These are phyloP conservation scores for Conops quadrifasciatus DNA, from an alignment of 2,888 invertebrate genomes.

Conservation along the genomic window DNA sequence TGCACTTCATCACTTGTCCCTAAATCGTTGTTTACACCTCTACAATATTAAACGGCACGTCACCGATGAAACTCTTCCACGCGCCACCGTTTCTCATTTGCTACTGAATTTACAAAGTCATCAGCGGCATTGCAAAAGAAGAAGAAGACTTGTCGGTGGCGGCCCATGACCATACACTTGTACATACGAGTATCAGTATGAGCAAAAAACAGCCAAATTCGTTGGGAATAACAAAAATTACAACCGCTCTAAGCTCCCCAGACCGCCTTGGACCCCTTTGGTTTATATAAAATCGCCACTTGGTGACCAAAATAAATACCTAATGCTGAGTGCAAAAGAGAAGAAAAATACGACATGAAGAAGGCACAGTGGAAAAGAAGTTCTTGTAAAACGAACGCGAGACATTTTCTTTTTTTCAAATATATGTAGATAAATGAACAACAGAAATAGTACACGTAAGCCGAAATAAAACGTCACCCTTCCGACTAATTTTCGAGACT, in stretches of 20 bases:
- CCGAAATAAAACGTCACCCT: constrained; percentile 12
- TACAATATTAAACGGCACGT: constrained; percentile 4
- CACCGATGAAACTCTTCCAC: constrained; percentile 3
- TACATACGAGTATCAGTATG: background rate
- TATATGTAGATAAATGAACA: background rate
- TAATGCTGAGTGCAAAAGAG: background rate
- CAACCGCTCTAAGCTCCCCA: background rate
- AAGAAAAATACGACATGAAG: background rate
- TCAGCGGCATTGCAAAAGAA: constrained; percentile 6
- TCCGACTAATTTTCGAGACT: background rate
- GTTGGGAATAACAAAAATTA: constrained; percentile 6
- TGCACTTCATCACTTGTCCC: too few species aligned
- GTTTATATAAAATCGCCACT: background rate
- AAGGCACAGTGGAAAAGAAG: background rate
- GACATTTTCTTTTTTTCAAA: constrained; percentile 4
- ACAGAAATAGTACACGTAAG: background rate
- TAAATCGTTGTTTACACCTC: too few species aligned
- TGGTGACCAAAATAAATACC: constrained; percentile 25
- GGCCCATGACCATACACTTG: background rate
- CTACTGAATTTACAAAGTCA: constrained; percentile 22
- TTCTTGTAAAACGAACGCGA: constrained; percentile 19
- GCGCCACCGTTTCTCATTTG: constrained; percentile 25
- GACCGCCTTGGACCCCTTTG: constrained; percentile 23
- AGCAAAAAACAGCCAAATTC: constrained; percentile 9
- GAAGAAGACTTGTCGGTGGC: background rate